These are phyloP conservation scores for Netelia fuscicornis DNA, from an alignment of 2,888 invertebrate genomes.

Conservation along the genomic window DNA sequence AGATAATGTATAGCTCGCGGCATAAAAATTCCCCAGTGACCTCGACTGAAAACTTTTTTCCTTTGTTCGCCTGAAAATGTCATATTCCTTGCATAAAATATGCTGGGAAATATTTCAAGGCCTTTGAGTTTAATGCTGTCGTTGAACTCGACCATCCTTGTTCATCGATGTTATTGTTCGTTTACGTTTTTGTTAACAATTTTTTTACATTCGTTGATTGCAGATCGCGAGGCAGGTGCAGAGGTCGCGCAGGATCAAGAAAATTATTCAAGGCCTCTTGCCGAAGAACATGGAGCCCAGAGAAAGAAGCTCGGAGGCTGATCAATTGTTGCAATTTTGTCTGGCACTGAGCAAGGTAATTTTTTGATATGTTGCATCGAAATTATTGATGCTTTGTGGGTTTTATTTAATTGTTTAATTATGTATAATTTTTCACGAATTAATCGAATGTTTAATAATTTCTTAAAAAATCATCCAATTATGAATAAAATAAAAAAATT, in stretches of 20 bases:
- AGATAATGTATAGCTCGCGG: conserved; percentile 16
- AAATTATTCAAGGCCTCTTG: conserved; percentile 82
- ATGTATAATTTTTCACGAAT: too few relatives aligned
- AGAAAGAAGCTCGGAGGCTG: conserved; percentile 82
- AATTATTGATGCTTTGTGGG: neutral
- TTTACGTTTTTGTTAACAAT: neutral
- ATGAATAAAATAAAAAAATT: too few relatives aligned
- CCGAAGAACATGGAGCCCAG: conserved; percentile 83
- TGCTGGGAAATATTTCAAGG: conserved; percentile 32
- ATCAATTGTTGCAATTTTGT: conserved; percentile 84
- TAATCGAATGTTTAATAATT: too few relatives aligned
- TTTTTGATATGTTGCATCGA: neutral
- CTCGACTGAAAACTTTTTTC: conserved; percentile 41
- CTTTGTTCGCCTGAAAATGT: conserved; percentile 33
- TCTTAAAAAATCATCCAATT: too few relatives aligned
- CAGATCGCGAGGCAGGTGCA: conserved; percentile 83
- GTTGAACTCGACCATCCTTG: neutral
- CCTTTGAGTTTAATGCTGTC: neutral
- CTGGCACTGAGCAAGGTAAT: conserved; percentile 84
- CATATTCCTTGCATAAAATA: conserved; percentile 3
- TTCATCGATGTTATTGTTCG: conserved; percentile 11
- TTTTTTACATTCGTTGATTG: conserved; percentile 55
- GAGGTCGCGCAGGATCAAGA: conserved; percentile 82
- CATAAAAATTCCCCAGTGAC: conserved; percentile 36
- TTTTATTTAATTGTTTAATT: too few relatives aligned